Evolutionary conservation across 2,113 vertebrate genomes (phyloP).

Genomic region (Paralichthys olivaceus): DNA sequence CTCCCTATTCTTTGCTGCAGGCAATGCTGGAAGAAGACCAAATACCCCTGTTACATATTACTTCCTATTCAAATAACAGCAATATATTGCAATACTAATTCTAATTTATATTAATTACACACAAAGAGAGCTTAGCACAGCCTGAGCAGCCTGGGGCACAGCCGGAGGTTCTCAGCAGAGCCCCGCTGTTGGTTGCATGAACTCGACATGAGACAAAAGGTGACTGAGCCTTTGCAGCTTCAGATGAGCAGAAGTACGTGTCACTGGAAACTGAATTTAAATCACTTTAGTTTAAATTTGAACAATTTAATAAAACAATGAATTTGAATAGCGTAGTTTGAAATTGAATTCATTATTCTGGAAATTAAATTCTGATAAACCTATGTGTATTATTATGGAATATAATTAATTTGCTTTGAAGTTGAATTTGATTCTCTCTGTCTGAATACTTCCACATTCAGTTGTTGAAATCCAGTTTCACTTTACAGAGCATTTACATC

Average conservation of each 20-base stretch:
- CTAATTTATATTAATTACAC: conserved; percentile 29
- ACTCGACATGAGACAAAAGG: conserved; percentile 43
- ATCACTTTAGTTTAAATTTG: background rate
- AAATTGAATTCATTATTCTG: background rate
- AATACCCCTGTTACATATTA: conserved; percentile 4
- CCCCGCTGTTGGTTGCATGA: conserved; percentile 35
- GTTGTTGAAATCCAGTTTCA: background rate
- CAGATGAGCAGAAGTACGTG: conserved; percentile 1
- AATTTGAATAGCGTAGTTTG: background rate
- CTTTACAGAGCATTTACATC: background rate
- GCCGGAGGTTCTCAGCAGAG: conserved; percentile 50
- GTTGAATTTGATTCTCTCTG: background rate
- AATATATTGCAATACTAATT: conserved; percentile 19
- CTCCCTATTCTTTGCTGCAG: conserved; percentile 28
- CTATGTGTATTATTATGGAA: background rate
- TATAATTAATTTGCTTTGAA: background rate
- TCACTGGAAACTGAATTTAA: background rate
- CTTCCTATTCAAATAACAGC: conserved; percentile 5
- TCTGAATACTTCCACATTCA: background rate
- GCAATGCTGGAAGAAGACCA: conserved; percentile 21
- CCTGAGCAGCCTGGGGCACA: conserved; percentile 50
- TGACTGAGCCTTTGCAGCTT: conserved; percentile 42
- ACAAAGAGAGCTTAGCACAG: conserved; percentile 18
- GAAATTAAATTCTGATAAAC: background rate
- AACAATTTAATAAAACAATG: background rate